Conservation (phyloP, 2,888 invertebrate genomes). For the Smittia sp. region DNA sequence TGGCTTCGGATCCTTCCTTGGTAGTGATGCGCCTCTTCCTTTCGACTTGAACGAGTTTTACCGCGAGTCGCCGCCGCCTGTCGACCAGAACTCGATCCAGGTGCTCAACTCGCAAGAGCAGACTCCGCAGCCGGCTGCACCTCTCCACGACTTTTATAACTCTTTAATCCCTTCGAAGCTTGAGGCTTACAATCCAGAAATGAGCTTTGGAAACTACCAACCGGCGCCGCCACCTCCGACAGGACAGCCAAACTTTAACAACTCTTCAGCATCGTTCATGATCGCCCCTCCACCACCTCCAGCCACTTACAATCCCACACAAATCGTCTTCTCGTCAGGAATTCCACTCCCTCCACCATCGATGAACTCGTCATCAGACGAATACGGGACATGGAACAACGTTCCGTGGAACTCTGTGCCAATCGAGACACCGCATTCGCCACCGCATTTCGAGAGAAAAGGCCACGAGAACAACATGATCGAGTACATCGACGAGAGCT, state of each 20-base stretch:
- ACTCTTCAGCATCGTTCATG: background rate
- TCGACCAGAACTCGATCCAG: conserved; percentile 52
- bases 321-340: conserved; percentile 43
- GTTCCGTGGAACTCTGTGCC: conserved; percentile 47
- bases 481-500: conserved; percentile 60
- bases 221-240: conserved; percentile 41
- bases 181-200: conserved; percentile 44
- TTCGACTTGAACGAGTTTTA: conserved; percentile 58
- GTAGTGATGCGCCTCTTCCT: conserved; percentile 50
- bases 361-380: conserved; percentile 49
- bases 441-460: conserved; percentile 64
- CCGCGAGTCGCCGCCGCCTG: conserved; percentile 45
- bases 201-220: background rate
- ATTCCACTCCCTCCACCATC: conserved; percentile 50
- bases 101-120: conserved; percentile 55
- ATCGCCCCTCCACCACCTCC: conserved; percentile 43
- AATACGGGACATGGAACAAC: conserved; percentile 50
- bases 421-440: conserved; percentile 64
- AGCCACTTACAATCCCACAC: conserved; percentile 44
- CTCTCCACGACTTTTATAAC: conserved; percentile 55
- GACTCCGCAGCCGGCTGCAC: conserved; percentile 42
- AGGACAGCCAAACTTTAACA: conserved; percentile 42
- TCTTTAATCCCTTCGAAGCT: conserved; percentile 49
- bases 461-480: conserved; percentile 57
- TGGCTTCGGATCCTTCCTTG: conserved; percentile 37